These are phyloP conservation scores for Cephus rjabovi DNA, from an alignment of 2,888 invertebrate genomes.

Conservation along the genomic window DNA sequence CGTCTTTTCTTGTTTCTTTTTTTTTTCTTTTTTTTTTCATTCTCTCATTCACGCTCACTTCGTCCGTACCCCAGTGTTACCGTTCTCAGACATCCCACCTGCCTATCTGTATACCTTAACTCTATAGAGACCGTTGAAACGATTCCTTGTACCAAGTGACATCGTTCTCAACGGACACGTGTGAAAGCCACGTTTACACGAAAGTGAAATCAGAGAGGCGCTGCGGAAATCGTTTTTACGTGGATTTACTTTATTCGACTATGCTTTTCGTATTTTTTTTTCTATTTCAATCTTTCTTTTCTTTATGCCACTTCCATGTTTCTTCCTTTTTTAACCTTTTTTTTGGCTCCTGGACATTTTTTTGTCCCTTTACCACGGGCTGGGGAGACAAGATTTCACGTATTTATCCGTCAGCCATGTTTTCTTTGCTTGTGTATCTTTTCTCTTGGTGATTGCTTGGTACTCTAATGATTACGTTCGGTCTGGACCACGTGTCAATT, in stretches of 20 bases:
- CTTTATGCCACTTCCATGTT: neutral
- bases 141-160: neutral
- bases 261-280: neutral
- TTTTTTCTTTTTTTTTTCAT: neutral
- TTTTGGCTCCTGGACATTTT: neutral
- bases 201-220: neutral
- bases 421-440: neutral
- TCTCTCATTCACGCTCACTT: neutral
- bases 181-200: neutral
- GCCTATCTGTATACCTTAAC: neutral
- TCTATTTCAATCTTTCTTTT: neutral
- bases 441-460: neutral
- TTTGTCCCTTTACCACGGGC: neutral
- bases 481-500: neutral
- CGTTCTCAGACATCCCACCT: neutral
- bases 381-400: neutral
- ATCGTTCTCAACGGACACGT: neutral
- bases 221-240: neutral
- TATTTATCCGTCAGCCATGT: neutral
- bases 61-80: constrained; percentile 3
- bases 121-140: neutral
- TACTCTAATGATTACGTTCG: neutral
- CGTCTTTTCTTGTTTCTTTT: neutral
- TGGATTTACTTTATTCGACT: neutral
- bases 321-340: too few species aligned